Conservation (phyloP, 1,140 invertebrate genomes). For the Armadillidium nasatum region DNA sequence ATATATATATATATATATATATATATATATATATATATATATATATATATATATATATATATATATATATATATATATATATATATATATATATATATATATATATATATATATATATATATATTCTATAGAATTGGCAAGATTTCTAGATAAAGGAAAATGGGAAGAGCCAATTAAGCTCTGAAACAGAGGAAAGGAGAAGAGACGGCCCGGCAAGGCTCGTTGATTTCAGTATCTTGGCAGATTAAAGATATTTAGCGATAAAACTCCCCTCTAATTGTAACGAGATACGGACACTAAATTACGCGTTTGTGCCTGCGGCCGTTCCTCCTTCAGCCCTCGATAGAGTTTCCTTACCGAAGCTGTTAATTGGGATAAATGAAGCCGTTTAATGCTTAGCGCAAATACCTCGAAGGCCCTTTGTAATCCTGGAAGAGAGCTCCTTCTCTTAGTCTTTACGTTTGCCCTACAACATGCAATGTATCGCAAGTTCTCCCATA, state of each 20-base stretch:
- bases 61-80: no score
- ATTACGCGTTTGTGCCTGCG: not conserved
- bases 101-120: not conserved
- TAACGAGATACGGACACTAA: not conserved
- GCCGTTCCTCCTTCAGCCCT: not conserved
- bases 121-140: not conserved
- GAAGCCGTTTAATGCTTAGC: not conserved
- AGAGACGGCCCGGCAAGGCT: not conserved
- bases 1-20: conserved; percentile 6
- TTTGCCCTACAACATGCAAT: no score
- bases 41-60: no score
- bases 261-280: conserved; percentile 1
- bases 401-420: not conserved
- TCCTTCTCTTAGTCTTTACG: no score
- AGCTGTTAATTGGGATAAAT: conserved; percentile 1
- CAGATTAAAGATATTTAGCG: conserved; percentile 1
- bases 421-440: not conserved
- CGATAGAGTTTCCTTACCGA: not conserved
- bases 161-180: not conserved
- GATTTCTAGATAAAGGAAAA: not conserved
- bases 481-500: no score
- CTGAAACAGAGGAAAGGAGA: not conserved
- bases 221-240: not conserved
- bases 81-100: conserved; percentile 6
- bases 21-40: no score